A percentile compares a stretch with the other conserved stretches of the same genome.
Conservation (phyloP, 2,113 vertebrate genomes). For the Hipposideros armiger region DNA sequence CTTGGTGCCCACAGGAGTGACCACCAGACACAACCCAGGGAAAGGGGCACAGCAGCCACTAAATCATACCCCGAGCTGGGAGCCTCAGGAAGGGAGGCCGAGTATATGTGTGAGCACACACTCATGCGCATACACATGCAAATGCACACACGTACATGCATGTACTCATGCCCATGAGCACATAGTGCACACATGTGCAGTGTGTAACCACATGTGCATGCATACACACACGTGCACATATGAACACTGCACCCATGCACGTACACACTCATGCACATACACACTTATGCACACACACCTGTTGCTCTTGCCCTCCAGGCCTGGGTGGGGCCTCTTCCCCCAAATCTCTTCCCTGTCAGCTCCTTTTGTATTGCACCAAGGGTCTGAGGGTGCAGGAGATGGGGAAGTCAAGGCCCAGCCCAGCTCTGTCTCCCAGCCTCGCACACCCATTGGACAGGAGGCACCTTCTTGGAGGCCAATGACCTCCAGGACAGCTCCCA, state of each 20-base stretch:
- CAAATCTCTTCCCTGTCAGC: background rate
- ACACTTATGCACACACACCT: background rate
- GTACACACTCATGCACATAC: background rate
- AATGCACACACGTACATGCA: background rate
- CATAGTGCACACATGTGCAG: no score
- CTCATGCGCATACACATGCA: no score
- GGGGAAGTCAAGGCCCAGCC: background rate
- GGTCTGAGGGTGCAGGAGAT: background rate
- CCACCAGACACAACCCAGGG: no score
- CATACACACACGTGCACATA: accelerated
- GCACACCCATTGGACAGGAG: background rate
- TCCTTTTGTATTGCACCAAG: background rate
- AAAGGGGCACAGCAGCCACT: background rate
- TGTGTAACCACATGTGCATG: no score
- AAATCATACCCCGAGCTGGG: background rate
- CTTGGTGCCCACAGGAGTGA: background rate
- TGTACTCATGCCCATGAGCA: background rate
- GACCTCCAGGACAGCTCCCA: background rate
- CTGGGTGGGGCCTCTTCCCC: background rate
- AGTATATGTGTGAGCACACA: accelerated
- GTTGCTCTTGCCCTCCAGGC: background rate
- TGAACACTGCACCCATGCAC: background rate
- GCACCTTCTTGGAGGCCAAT: background rate
- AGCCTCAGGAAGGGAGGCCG: accelerated
- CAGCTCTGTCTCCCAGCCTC: background rate